Conservation (phyloP, 2,888 invertebrate genomes). For the Harmothoe impar region DNA sequence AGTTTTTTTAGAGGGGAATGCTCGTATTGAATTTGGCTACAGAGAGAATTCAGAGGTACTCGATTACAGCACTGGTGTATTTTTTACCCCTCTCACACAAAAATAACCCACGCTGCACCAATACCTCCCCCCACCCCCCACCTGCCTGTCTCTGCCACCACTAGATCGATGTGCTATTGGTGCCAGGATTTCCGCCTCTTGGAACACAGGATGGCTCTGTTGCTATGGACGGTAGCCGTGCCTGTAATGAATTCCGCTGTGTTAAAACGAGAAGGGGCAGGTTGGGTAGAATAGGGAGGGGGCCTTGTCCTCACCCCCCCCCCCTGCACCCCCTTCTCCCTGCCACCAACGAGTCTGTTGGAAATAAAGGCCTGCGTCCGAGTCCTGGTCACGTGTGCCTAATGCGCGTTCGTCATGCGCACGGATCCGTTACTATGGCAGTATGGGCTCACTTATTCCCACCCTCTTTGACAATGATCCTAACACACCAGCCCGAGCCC, state of each 20-base stretch:
- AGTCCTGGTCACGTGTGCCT: neutral
- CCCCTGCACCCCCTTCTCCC: neutral
- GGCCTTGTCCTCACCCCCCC: conserved; percentile 4
- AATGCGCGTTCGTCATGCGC: conserved; percentile 38
- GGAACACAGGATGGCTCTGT: neutral
- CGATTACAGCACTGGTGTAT: too few species aligned
- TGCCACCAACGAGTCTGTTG: neutral
- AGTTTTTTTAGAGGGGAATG: too few species aligned
- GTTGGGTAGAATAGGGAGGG: neutral
- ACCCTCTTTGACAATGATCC: conserved; percentile 12
- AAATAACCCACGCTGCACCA: neutral
- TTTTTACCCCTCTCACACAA: neutral
- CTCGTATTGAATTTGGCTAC: too few species aligned
- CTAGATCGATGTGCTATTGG: neutral
- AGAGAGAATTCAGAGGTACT: too few species aligned
- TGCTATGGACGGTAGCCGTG: neutral
- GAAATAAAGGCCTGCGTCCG: neutral
- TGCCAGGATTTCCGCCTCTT: conserved; percentile 1
- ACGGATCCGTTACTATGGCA: conserved; percentile 25
- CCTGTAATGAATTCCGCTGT: conserved; percentile 29
- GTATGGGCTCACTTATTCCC: neutral
- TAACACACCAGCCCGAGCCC: too few species aligned
- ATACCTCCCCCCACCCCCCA: too few species aligned
- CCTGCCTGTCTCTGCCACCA: neutral
- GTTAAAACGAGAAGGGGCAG: neutral